These are phyloP conservation scores for Poeciliopsis turrubarensis DNA, from an alignment of 2,113 vertebrate species.

Conservation along the genomic window DNA sequence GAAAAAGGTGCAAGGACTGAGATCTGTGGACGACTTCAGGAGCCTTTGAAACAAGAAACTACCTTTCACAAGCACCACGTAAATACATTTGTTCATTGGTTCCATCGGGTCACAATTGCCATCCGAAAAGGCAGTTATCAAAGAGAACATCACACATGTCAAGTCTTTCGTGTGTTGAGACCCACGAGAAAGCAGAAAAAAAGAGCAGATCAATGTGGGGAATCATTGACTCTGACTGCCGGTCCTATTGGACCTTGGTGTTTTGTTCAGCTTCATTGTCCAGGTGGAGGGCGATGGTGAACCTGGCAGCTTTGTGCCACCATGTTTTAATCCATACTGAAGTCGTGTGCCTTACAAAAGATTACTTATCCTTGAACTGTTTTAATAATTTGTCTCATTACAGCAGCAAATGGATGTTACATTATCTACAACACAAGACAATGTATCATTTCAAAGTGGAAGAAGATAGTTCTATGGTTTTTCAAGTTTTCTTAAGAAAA, in stretches of 20 bases:
- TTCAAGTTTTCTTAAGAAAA: no score
- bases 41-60: constrained; percentile 44
- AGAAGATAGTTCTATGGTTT: no score
- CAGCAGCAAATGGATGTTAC: no score
- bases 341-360: no score
- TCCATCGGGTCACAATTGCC: not conserved
- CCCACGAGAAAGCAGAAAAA: constrained; percentile 6
- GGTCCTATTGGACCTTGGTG: constrained; percentile 22
- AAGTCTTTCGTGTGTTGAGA: constrained; percentile 19
- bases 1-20: constrained; percentile 30
- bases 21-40: not conserved
- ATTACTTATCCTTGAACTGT: no score
- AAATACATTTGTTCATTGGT: constrained; percentile 23
- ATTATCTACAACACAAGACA: no score
- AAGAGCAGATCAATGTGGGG: constrained; percentile 5
- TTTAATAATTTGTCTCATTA: no score
- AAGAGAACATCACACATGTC: constrained; percentile 15
- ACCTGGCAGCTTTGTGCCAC: not conserved
- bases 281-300: not conserved
- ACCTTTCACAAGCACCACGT: not conserved
- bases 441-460: no score
- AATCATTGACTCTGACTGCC: constrained; percentile 42
- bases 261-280: constrained; percentile 16
- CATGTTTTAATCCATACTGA: not conserved
- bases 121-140: constrained; percentile 24